Base-by-base conservation (phyloP, 2,797 vertebrate species). In the Chromis chromis region DNA sequence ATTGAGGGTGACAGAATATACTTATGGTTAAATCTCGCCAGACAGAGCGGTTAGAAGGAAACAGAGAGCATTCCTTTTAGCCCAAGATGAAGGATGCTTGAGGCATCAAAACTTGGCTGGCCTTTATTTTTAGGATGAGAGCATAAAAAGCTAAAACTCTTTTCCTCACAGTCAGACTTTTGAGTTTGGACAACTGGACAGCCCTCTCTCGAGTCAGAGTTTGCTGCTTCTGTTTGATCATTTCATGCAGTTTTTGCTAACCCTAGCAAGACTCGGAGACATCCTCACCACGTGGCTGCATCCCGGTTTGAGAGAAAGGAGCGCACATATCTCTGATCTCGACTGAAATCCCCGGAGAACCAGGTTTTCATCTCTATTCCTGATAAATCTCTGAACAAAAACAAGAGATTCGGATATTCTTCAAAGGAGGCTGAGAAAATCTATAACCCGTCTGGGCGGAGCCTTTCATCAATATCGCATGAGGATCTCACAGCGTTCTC, bases 401-500 rank as follows among this genome's bases (percentile, higher is more conserved):
- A 91, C 81, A 87, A 90, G 86, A 85, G 69, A 87, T 88, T 90
- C 78, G 73, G 80, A 85, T 77, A 64, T 76, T 91, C 90, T 94
- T 94, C 93, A 94, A 94, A 94, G 91, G 70, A 81, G 42, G 65
- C 65, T 44, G 78, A 82, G 84, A 90, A 93, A 91, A 93, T 94
- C 91, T 74, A 89, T 93, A 89, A 88, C 79, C 74, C 66, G 56
- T 82, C 85, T 83, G 85, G 83, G 91, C 24, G 73, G 84, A 88
- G 86, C 69, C 85, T 94, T 93, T 93, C 89, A 95, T 95, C 90
- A 92, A 86, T 90, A 91, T 91, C 87, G 61, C 91, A 92, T 92
- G 88, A 90, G 90, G 80, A 82, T 81, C 84, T 86, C 68, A 39
- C 68, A 58, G 81, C 71, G 79, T 85, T 86, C 83, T 91, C 76